Evolutionary conservation across 2,797 vertebrate genomes (phyloP).

Genomic region (Gorsachius magnificus): DNA sequence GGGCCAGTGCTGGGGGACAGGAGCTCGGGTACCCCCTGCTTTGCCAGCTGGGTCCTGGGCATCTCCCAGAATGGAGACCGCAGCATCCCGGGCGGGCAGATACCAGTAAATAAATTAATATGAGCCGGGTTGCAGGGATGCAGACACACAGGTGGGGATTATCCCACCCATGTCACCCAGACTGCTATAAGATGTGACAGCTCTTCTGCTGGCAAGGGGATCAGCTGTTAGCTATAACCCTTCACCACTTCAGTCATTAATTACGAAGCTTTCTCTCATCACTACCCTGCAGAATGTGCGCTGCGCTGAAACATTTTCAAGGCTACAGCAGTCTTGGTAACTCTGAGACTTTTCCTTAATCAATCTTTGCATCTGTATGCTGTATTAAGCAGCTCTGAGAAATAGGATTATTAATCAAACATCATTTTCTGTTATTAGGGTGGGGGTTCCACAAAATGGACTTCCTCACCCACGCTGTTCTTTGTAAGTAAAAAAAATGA

Average conservation of each 20-base stretch:
- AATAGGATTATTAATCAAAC: not conserved
- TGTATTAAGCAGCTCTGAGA: not conserved
- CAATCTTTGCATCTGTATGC: not conserved
- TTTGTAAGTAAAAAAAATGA: constrained; percentile 33
- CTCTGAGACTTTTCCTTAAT: not conserved
- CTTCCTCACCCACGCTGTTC: not conserved
- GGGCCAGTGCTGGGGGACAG: fast-evolving
- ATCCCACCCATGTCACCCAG: not conserved
- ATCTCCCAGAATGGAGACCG: not conserved
- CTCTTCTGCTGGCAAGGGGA: not conserved
- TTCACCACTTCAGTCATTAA: not conserved
- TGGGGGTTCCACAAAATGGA: not conserved
- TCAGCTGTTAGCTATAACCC: not conserved
- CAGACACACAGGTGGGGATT: not conserved
- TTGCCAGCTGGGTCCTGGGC: not conserved
- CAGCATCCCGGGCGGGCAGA: not conserved
- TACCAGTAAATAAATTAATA: too few relatives aligned
- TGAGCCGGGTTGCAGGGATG: not conserved
- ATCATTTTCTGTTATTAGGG: constrained; percentile 3
- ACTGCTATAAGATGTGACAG: not conserved
- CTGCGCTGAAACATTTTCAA: not conserved
- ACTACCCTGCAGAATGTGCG: not conserved
- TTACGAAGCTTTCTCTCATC: not conserved
- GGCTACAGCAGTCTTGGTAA: not conserved
- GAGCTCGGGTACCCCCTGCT: not conserved